Base-by-base conservation (phyloP, 2,888 invertebrate genomes). In the Gymnoscelis rufifasciata region DNA sequence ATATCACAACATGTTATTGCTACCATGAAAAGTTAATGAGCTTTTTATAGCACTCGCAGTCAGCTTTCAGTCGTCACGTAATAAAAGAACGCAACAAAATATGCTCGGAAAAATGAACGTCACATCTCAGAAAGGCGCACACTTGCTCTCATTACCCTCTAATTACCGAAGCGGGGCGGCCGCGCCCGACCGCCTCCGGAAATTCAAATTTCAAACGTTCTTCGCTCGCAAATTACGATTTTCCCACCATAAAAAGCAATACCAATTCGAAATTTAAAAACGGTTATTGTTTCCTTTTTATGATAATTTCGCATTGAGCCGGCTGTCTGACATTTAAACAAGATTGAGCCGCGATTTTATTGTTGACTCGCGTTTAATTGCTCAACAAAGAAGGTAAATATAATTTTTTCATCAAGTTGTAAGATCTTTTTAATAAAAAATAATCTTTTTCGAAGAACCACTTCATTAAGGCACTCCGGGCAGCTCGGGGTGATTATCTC, bases 281-380 rank as follows among this genome's bases (percentile, higher is more conserved):
- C 74, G 82, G 83, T 84, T 87, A 86, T 83, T 84, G 83, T 88
- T 83, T 79, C 78, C 77, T 80, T 83, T 87, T 88, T 84, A 87
- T 84, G 83, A 75, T 86, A 84, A 86, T 87, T 82, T 76, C 71
- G 77, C 77, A 81, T 83, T 82, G 78, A 79, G 80, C 74, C 76
- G 76, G 75, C 71, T 73, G 76, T 74, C 75, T 74, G 68, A 74
- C 80, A 80, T 78, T 80, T 78, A 74, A 79, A 77, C 74, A 76
- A 78, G 78, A 81, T 82, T 74, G 78, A 79, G 76, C 73, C 74
- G 67, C 69, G 64, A 64, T 64, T 77, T 82, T 82, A 79, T 79
- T 77, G 76, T 68, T 76, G 73, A 77, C 67, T 66, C 70, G 64
- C 59, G 47, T 46, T 47, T 55, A 54, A 55, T 54, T 51, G 42